Percentiles rank a stretch among this genome's conserved stretches.
These are phyloP conservation scores for Yponomeuta cagnagella DNA, from an alignment of 2,888 invertebrate genomes.

Conservation along the genomic window DNA sequence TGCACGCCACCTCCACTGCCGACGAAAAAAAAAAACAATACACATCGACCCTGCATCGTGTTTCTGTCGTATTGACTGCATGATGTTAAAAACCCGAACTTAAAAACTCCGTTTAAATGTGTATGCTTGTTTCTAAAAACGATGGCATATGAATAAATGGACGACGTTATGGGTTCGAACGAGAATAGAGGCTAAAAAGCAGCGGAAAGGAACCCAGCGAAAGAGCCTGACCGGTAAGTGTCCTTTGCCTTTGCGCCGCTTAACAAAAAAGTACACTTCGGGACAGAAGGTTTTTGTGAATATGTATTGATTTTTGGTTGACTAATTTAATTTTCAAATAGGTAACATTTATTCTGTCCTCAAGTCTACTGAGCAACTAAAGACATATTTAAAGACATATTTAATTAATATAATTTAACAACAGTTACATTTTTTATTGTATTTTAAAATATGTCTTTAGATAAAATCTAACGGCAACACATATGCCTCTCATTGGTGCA, in stretches of 20 bases:
- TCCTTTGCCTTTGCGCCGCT: slow-evolving; percentile 59
- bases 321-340: neutral
- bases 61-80: slow-evolving; percentile 72
- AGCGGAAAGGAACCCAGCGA: slow-evolving; percentile 81
- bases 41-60: slow-evolving; percentile 68
- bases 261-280: slow-evolving; percentile 40
- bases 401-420: too few relatives aligned
- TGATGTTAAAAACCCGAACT: slow-evolving; percentile 61
- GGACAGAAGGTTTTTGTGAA: slow-evolving; percentile 29
- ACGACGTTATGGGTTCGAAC: slow-evolving; percentile 43
- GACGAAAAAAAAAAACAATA: slow-evolving; percentile 64
- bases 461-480: neutral
- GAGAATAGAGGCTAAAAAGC: slow-evolving; percentile 94
- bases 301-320: neutral
- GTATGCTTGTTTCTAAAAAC: slow-evolving; percentile 51
- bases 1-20: slow-evolving; percentile 67
- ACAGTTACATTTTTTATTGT: too few relatives aligned
- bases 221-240: slow-evolving; percentile 93
- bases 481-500: neutral
- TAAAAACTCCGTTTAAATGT: slow-evolving; percentile 54
- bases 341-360: slow-evolving; percentile 37
- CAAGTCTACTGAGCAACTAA: slow-evolving; percentile 36
- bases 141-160: slow-evolving; percentile 30
- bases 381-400: neutral
- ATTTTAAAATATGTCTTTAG: neutral